Evolutionary conservation across 2,113 vertebrate genomes (phyloP).

Genomic region (human (Homo sapiens)): DNA sequence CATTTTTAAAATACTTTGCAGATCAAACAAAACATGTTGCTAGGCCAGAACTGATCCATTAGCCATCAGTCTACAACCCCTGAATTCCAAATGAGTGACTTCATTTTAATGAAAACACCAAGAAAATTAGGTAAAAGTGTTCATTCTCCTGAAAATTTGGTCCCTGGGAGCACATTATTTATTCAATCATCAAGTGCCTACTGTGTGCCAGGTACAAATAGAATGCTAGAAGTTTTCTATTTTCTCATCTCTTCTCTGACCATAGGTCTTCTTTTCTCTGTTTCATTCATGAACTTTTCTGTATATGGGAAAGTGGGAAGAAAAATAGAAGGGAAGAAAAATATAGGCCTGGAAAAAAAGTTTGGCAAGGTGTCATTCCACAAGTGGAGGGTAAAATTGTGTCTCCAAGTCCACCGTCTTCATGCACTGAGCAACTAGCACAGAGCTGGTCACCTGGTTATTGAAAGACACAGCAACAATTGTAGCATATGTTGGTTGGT

Average conservation of each 20-base stretch:
- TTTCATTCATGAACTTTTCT: background rate
- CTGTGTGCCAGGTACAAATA: background rate
- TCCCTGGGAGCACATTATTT: background rate
- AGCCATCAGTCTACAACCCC: background rate
- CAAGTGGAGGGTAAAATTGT: background rate
- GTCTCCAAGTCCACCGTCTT: background rate
- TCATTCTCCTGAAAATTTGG: background rate
- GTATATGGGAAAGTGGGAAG: background rate
- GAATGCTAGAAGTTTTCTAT: background rate
- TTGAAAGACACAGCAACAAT: background rate
- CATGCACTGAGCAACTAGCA: background rate
- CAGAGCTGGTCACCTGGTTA: background rate
- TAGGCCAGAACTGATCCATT: background rate
- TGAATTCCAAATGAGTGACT: constrained; percentile 14
- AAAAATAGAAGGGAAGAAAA: background rate
- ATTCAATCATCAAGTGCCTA: background rate
- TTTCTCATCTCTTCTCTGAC: background rate
- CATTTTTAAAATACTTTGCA: background rate
- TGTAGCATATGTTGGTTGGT: fast-evolving
- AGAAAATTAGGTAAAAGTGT: background rate
- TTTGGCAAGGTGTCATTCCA: background rate
- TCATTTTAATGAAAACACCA: constrained; percentile 5
- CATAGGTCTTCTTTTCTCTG: background rate
- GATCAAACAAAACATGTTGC: background rate
- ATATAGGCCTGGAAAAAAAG: background rate